Conservation (phyloP, 2,113 vertebrate genomes). For the Pollachius pollachius region DNA sequence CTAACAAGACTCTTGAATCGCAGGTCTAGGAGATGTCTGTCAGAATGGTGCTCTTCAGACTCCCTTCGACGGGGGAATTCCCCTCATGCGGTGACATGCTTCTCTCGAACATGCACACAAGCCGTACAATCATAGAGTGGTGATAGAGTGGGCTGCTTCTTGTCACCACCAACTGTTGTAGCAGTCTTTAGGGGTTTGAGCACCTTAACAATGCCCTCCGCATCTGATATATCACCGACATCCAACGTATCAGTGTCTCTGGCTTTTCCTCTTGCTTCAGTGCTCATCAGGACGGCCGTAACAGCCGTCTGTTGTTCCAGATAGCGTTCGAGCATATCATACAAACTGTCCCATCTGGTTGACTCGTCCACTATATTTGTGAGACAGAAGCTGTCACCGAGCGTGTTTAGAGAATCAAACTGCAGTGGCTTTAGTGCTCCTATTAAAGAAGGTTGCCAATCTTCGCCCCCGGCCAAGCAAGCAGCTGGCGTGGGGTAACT, state of each 20-base stretch:
- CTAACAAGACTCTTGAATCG: no score
- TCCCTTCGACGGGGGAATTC: not conserved
- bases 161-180: conserved; percentile 6
- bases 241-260: not conserved
- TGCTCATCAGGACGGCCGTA: no score
- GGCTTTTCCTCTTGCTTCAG: not conserved
- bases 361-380: conserved; percentile 1
- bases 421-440: conserved; percentile 3
- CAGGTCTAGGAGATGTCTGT: no score
- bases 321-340: no score
- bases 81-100: not conserved
- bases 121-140: not conserved
- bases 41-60: not conserved
- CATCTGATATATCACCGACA: conserved; percentile 4
- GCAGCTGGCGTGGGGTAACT: not conserved
- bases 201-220: not conserved
- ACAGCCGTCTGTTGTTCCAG: no score
- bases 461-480: conserved; percentile 7
- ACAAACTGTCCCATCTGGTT: not conserved
- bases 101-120: not conserved
- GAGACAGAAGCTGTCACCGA: not conserved
- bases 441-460: conserved; percentile 8
- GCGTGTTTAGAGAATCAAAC: conserved; percentile 4
- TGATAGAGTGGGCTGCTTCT: conserved; percentile 2
- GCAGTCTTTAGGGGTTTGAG: conserved; percentile 6